phyloP scores from a whole-genome alignment of 92 coral and sea anemone genomes.

The Siderastrea siderea region DNA sequence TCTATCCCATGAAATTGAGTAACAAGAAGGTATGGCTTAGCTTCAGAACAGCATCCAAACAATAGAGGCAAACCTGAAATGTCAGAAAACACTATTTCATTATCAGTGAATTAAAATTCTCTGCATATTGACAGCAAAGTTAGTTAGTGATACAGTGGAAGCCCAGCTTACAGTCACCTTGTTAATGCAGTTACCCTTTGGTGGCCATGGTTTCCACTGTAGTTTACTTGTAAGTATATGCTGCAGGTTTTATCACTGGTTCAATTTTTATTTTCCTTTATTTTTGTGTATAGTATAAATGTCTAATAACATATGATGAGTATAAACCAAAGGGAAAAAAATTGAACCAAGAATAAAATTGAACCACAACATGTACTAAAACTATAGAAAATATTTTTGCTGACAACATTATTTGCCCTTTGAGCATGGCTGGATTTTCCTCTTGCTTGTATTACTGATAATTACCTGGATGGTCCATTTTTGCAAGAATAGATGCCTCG shows the following conservation, averaged over 20 bases:
- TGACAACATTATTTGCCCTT: background rate
- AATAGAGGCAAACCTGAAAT: conserved; percentile 60
- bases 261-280: too few species aligned
- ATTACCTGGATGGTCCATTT: conserved; percentile 51
- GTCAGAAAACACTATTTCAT: background rate
- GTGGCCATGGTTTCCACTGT: background rate
- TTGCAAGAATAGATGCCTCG: conserved; percentile 33
- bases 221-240: background rate
- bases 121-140: background rate
- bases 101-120: background rate
- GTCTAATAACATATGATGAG: background rate
- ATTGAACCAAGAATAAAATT: conserved; percentile 2
- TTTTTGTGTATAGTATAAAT: too few species aligned
- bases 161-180: background rate
- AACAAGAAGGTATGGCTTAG: conserved; percentile 53
- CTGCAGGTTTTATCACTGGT: background rate
- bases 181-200: background rate
- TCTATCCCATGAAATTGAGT: conserved; percentile 65
- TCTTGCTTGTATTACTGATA: conserved; percentile 13
- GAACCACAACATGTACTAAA: background rate
- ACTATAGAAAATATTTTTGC: conserved; percentile 2
- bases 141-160: background rate
- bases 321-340: background rate
- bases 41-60: conserved; percentile 54
- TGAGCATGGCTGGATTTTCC: conserved; percentile 8